Base-by-base conservation (phyloP, 2,113 vertebrate genomes). In the Gnathonemus echidnorhynchus region DNA sequence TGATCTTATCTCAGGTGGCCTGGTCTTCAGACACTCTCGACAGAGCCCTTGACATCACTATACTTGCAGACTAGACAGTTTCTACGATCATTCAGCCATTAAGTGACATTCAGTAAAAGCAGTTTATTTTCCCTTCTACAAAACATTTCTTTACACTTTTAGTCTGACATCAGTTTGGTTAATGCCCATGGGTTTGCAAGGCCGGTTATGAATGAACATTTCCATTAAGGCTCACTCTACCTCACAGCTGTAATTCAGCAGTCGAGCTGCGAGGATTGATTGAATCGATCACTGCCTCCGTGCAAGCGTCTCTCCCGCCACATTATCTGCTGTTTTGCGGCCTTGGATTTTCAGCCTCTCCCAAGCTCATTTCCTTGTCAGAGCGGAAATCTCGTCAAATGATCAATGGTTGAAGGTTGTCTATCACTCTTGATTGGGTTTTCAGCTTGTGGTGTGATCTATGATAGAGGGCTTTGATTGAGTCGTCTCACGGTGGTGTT, bases 331-430 rank as follows among this genome's bases (percentile, higher is more conserved):
- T 48, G 8, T 45, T 85, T 85, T n/a, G 83, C 45, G 1, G 83
- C n/a, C 45, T 48, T 85, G 39, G 19, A 85, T 85, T 85, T 48
- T 48, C 83, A 45, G 39, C 6, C 83, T 48, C 24, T 85, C 39
- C 19, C 9, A 5, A 48, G 21, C 83, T 85, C 83, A 27, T 87
- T 87, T 52, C 86, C 24, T 87, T 39, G 49, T 50, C 46, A 52
- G 49, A 31, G 48, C 5, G n/a, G 49, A 52, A 87, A 52, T n/a
- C 46, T 52, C 49, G 10, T 87, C 48, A 50, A 35, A 4, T 13
- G 46, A 87, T 87, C 48, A 24, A 87, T 52, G 46, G 49, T n/a
- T 85, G 83, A 85, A 85, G 83, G 83, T 48, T 85, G 83, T 48
- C 83, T 48, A 42, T 46, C 49, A 15, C 48, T 87, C 27, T 87